Evolutionary conservation across 1,140 invertebrate species (phyloP), one percentile per base, ranked within the genome.

Genomic region (Drosophila persimilis): DNA sequence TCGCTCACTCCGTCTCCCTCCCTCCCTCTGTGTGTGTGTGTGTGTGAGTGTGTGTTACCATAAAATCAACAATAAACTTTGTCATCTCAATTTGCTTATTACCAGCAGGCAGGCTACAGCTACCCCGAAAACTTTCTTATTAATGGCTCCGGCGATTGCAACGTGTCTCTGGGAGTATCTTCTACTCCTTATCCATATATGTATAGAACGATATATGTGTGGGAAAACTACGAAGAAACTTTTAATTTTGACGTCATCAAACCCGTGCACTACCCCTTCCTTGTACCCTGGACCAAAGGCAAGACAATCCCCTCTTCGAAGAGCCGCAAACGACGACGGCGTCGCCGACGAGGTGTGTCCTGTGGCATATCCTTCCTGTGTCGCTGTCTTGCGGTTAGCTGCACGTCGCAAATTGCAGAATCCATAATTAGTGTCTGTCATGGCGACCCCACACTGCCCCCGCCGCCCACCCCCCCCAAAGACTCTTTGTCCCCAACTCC

Each of bases 31-130:
- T 15, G 15, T 15, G 15, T 47, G 17, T 47, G 17, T 44, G 39
- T 54, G n/a, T 46, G 31, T 13, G 35, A 67, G 44, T 66, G 26
- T 50, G 35, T 50, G 24, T 13, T 65, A 44, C 41, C 75, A 81
- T 80, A 86, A 86, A 88, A 86, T 86, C 83, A 86, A 86, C 83
- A 86, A 86, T 86, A 86, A 86, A 86, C 62, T 86, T 86, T 86
- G 83, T 79, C 83, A 86, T 86, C 83, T 86, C 83, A 86, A 86
- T 86, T 86, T 86, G 84, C 83, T 88, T 86, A 86, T 86, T 88
- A 89, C 83, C 81, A 86, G 81, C 65, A 81, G 73, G 79, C 73
- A 64, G 56, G 56, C 58, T 58, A 70, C 59, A 48, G 56, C 35
- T 13, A 35, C 31, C 31, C 45, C 54, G 50, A 75, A 74, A 84